These are phyloP conservation scores for Malurus leucopterus DNA, from an alignment of 2,797 vertebrate species.

Conservation along the genomic window DNA sequence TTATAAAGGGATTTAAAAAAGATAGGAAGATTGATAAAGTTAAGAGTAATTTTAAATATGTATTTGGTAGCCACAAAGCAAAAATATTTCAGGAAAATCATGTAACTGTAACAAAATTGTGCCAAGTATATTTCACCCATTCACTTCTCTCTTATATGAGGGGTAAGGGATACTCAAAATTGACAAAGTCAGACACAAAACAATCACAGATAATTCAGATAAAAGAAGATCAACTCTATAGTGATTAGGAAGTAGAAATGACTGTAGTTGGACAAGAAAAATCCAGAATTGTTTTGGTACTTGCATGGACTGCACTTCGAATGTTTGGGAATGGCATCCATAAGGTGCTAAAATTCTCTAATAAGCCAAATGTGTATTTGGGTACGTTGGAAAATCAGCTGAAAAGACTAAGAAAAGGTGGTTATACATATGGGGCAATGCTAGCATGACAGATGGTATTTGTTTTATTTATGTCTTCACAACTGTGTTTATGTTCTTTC, in stretches of 20 bases:
- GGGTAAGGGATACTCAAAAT: not conserved
- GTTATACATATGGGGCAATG: conserved; percentile 28
- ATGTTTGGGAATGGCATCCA: conserved; percentile 8
- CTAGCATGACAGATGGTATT: conserved; percentile 47
- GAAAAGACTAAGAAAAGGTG: conserved; percentile 37
- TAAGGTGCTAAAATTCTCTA: conserved; percentile 34
- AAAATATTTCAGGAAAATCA: not conserved
- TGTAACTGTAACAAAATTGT: not conserved
- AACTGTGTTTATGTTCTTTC: conserved; percentile 41
- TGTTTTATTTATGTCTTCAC: conserved; percentile 51
- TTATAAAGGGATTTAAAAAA: not conserved
- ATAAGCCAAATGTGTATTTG: conserved; percentile 25
- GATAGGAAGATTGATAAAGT: not conserved
- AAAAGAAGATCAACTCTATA: not conserved
- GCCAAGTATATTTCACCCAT: not conserved
- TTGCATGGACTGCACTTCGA: not conserved
- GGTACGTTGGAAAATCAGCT: not conserved
- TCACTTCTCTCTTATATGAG: not conserved
- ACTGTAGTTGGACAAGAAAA: not conserved
- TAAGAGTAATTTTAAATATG: not conserved
- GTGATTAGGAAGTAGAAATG: not conserved
- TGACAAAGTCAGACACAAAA: not conserved
- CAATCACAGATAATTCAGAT: not conserved
- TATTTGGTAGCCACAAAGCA: not conserved
- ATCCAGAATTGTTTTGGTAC: not conserved